Evolutionary conservation across 2,888 invertebrate species (phyloP).

Genomic region (Chaitophorus viminalis): DNA sequence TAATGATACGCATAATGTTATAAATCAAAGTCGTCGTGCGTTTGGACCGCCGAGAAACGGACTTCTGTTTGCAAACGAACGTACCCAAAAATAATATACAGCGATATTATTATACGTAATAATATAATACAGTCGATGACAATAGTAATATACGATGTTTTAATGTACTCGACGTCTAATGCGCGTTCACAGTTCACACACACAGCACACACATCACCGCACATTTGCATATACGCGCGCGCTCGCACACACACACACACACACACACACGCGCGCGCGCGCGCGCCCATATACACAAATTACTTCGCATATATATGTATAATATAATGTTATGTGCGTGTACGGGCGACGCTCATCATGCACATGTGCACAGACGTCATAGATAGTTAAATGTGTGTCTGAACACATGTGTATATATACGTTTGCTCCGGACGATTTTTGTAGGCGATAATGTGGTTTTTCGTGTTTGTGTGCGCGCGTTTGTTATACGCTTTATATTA

Average conservation of each 20-base stretch:
- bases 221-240: constrained; percentile 19
- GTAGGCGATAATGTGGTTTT: not conserved
- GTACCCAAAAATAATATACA: too few species aligned
- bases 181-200: not conserved
- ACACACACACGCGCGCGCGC: not conserved
- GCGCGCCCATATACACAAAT: not conserved
- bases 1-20: too few species aligned
- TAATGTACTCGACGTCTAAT: not conserved
- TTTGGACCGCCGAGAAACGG: too few species aligned
- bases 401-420: constrained; percentile 36
- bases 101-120: too few species aligned
- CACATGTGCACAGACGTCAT: constrained; percentile 32
- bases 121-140: too few species aligned
- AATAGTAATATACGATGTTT: too few species aligned
- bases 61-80: too few species aligned
- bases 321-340: not conserved
- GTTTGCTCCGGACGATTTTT: constrained; percentile 32
- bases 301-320: not conserved
- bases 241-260: not conserved
- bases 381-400: constrained; percentile 40
- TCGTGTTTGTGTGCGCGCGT: not conserved
- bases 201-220: not conserved
- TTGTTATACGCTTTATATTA: too few species aligned
- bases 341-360: not conserved
- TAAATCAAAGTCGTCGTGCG: too few species aligned